Conservation (phyloP, 30 jellyfish, hydroid and myxozoan genomes). For the Catostylus mosaicus region DNA sequence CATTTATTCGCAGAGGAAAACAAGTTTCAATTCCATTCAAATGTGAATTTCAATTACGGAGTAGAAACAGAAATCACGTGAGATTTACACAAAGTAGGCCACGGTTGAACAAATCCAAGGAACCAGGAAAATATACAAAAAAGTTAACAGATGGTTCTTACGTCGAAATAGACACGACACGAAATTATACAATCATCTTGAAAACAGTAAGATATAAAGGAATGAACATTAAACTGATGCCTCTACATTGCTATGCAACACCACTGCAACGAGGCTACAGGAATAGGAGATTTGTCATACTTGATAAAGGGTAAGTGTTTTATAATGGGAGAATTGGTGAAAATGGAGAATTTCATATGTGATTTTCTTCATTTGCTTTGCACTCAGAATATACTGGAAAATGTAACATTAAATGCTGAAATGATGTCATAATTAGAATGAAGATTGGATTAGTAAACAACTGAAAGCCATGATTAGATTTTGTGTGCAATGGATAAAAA, state of each 20-base stretch:
- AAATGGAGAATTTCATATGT: too few species aligned
- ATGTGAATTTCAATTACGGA: slow-evolving; percentile 57
- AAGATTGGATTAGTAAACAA: too few species aligned
- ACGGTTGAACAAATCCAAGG: not conserved
- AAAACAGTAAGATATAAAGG: slow-evolving; percentile 34
- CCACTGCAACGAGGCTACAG: slow-evolving; percentile 43
- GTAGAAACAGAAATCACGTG: slow-evolving; percentile 39
- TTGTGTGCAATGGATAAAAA: too few species aligned
- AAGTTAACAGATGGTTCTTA: slow-evolving; percentile 7
- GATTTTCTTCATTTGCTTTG: too few species aligned
- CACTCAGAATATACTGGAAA: too few species aligned
- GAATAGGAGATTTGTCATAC: slow-evolving; percentile 32
- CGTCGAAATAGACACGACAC: slow-evolving; percentile 38
- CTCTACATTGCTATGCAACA: slow-evolving; percentile 64
- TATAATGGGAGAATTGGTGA: too few species aligned
- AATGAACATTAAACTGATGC: slow-evolving; percentile 42
- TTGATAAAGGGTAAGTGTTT: slow-evolving; percentile 71
- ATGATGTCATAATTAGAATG: too few species aligned
- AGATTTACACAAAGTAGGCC: slow-evolving; percentile 35
- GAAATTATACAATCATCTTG: slow-evolving; percentile 64
- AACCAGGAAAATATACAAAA: slow-evolving; percentile 30
- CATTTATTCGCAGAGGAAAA: slow-evolving; percentile 65
- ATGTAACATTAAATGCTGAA: too few species aligned
- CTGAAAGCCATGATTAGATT: too few species aligned
- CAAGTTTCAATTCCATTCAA: slow-evolving; percentile 72